These are phyloP conservation scores for Clunio marinus DNA, from an alignment of 2,888 invertebrate genomes.

Conservation along the genomic window DNA sequence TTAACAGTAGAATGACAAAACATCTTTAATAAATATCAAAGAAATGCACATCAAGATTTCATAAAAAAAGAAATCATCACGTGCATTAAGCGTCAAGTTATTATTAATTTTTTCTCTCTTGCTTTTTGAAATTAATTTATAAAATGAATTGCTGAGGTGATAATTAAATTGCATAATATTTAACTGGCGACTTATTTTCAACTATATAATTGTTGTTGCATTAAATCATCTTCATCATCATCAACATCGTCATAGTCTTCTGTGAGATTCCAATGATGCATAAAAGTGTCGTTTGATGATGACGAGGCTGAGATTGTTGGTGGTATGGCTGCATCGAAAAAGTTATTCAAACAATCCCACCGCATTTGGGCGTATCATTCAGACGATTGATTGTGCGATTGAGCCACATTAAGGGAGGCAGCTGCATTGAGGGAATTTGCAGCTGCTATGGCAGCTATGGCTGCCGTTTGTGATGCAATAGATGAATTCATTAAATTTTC, in stretches of 20 bases:
- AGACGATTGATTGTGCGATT: conserved; percentile 44
- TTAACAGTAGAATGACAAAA: too few species aligned
- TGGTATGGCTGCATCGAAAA: background rate
- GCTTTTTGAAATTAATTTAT: background rate
- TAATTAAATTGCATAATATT: background rate
- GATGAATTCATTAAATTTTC: conserved; percentile 64
- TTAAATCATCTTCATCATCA: conserved; percentile 40
- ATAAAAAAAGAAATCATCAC: background rate
- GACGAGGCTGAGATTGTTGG: background rate
- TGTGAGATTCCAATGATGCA: conserved; percentile 29
- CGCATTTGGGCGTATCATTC: conserved; percentile 29
- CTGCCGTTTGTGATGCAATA: conserved; percentile 55
- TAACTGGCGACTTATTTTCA: conserved; percentile 4
- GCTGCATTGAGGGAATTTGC: conserved; percentile 49
- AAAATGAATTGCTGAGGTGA: background rate
- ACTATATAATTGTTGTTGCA: conserved; percentile 25
- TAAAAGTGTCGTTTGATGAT: conserved; percentile 16
- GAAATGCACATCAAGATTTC: too few species aligned
- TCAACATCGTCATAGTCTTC: conserved; percentile 37
- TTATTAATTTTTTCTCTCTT: too few species aligned
- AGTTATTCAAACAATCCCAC: conserved; percentile 31
- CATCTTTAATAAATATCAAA: too few species aligned
- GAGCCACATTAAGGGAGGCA: conserved; percentile 44
- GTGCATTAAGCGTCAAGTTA: background rate
- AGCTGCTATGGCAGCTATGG: conserved; percentile 50